Percentiles rank a stretch among this genome's conserved stretches.
These are phyloP conservation scores for Sarcophaga subvicina DNA, from an alignment of 2,888 invertebrate species.

Conservation along the genomic window DNA sequence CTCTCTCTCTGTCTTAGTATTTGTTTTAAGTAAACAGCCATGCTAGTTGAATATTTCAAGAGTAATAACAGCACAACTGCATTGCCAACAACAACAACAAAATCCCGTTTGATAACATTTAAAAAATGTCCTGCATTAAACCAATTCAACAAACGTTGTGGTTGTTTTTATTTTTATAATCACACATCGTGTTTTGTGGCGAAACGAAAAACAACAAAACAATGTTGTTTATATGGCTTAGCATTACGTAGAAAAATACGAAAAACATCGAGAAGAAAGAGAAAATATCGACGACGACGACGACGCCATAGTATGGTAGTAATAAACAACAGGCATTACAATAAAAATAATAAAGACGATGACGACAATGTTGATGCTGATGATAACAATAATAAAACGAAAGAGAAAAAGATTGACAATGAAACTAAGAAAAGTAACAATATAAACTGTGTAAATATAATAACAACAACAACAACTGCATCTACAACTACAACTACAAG, in stretches of 20 bases:
- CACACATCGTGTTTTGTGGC: not conserved
- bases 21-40: not conserved
- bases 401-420: not conserved
- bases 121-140: too few relatives aligned
- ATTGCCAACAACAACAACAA: too few relatives aligned
- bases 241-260: conserved; percentile 54
- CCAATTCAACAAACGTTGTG: too few relatives aligned
- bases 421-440: not conserved
- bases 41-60: conserved; percentile 1
- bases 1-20: too few relatives aligned
- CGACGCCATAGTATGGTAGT: not conserved
- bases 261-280: conserved; percentile 65
- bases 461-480: conserved; percentile 2
- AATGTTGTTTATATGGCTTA: not conserved
- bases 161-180: not conserved
- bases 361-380: not conserved
- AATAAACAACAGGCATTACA: not conserved
- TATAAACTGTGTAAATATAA: conserved; percentile 20
- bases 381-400: too few relatives aligned
- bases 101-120: too few relatives aligned
- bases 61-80: too few relatives aligned
- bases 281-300: conserved; percentile 15
- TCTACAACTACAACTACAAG: not conserved
- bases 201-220: not conserved
- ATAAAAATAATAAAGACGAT: not conserved